These are phyloP conservation scores for Clarias magur DNA, from an alignment of 2,113 vertebrate genomes.

Conservation along the genomic window DNA sequence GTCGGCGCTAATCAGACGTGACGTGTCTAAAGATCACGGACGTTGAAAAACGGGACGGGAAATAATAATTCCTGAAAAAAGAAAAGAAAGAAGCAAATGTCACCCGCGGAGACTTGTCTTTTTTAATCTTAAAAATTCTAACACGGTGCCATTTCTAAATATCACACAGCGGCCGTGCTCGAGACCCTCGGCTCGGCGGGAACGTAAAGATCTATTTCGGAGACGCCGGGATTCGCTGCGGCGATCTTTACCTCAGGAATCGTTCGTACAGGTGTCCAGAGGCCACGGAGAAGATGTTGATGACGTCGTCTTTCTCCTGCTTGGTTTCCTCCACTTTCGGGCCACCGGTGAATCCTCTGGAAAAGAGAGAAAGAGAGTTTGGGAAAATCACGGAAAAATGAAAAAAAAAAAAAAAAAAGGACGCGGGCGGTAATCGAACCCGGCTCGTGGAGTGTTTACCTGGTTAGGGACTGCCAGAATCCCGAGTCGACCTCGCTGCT, in stretches of 20 bases:
- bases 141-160: constrained; percentile 29
- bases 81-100: constrained; percentile 34
- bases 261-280: constrained; percentile 96
- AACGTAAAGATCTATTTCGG: neutral
- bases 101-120: constrained; percentile 5
- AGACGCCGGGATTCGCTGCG: neutral
- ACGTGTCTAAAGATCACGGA: constrained; percentile 42
- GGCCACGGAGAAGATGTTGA: constrained; percentile 98
- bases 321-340: constrained; percentile 85
- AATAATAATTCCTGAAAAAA: neutral
- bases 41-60: neutral
- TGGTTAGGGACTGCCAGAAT: constrained; percentile 94
- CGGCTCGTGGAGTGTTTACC: constrained; percentile 66
- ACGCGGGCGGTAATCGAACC: neutral
- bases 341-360: constrained; percentile 88
- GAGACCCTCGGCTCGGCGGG: neutral
- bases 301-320: constrained; percentile 89
- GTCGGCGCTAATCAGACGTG: constrained; percentile 15
- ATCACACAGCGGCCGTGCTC: constrained; percentile 15
- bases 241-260: constrained; percentile 87
- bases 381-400: neutral
- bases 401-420: neutral
- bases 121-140: constrained; percentile 25
- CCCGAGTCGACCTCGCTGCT: constrained; percentile 85
- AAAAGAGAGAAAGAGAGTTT: neutral